Conservation (phyloP, 2,113 vertebrate genomes). For the Petromus typicus region DNA sequence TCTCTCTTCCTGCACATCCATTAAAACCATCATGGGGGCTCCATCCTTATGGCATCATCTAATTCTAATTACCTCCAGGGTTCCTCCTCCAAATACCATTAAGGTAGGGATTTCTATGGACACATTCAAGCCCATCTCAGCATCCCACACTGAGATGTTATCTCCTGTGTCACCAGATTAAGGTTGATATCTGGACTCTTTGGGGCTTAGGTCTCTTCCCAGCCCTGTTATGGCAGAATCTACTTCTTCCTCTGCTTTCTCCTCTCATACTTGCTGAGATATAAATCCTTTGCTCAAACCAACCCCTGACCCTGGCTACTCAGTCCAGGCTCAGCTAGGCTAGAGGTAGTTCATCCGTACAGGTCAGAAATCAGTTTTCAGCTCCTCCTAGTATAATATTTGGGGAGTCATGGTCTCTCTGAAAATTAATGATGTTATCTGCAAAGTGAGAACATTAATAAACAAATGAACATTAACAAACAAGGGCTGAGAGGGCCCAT, state of each 20-base stretch:
- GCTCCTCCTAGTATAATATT: not conserved
- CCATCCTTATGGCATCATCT: not conserved
- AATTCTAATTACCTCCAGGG: too few species aligned
- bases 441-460: not conserved
- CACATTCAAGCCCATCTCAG: not conserved
- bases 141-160: too few species aligned
- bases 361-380: not conserved
- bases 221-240: not conserved
- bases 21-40: not conserved
- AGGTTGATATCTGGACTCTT: not conserved
- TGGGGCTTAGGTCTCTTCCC: not conserved
- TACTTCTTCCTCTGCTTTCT: not conserved
- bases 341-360: fast-evolving
- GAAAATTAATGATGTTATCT: not conserved
- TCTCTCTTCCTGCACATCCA: not conserved
- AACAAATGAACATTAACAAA: too few species aligned
- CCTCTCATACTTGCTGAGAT: not conserved
- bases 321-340: not conserved
- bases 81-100: not conserved
- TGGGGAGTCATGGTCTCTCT: not conserved
- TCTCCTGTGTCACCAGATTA: not conserved
- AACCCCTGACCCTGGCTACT: not conserved
- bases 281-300: not conserved
- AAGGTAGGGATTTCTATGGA: too few species aligned
- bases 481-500: not conserved